phyloP scores from a whole-genome alignment of 35 echinoderm and acorn worm species.

The Apostichopus californicus region DNA sequence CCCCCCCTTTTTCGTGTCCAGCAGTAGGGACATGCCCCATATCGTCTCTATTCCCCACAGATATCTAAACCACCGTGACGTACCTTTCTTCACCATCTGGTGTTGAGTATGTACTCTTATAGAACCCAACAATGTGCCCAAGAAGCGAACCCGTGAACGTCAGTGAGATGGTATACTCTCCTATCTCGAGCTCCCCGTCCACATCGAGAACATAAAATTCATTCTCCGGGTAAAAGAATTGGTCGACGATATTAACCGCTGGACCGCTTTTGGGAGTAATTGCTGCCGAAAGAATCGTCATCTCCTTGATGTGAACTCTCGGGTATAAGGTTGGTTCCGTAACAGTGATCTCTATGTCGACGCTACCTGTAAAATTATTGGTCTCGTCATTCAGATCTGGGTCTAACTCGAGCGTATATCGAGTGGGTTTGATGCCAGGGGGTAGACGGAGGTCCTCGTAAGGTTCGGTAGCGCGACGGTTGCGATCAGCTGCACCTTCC shows the following conservation, averaged over 20 bases:
- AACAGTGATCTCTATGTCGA: conserved; percentile 12
- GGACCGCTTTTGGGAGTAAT: not conserved
- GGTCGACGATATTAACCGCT: not conserved
- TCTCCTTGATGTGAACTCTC: conserved; percentile 53
- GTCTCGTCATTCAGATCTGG: conserved; percentile 24
- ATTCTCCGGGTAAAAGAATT: conserved; percentile 35
- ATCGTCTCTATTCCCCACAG: not conserved
- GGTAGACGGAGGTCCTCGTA: conserved; percentile 41
- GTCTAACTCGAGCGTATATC: conserved; percentile 16
- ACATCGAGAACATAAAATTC: conserved; percentile 50
- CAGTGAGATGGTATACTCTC: conserved; percentile 19
- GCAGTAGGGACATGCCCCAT: not conserved
- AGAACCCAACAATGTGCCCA: conserved; percentile 62
- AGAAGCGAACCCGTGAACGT: conserved; percentile 30
- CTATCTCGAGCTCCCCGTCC: not conserved
- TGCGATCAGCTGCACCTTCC: not conserved
- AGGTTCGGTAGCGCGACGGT: not conserved
- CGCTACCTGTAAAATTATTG: conserved; percentile 38
- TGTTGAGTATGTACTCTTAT: conserved; percentile 68
- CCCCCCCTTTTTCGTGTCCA: not conserved
- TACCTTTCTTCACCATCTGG: conserved; percentile 61
- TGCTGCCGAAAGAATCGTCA: conserved; percentile 15
- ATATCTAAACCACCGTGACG: not conserved
- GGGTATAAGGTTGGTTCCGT: conserved; percentile 11
- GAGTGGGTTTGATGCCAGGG: conserved; percentile 15